A percentile compares a stretch with the other conserved stretches of the same genome.
These are phyloP conservation scores for Phlogophora meticulosa DNA, from an alignment of 2,888 invertebrate genomes.

Conservation along the genomic window DNA sequence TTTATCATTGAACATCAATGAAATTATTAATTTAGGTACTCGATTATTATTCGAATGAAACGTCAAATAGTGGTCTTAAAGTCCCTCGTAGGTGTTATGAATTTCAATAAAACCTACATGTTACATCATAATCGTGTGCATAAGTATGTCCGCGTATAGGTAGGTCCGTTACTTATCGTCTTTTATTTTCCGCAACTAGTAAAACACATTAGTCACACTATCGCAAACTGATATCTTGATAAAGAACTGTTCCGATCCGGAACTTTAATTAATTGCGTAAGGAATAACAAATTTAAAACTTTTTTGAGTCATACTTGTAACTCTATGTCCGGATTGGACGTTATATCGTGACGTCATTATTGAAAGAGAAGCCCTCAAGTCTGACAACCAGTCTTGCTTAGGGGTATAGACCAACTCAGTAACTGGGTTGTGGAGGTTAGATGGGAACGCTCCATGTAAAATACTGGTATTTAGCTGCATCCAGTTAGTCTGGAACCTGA, in stretches of 20 bases:
- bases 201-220: slow-evolving; percentile 53
- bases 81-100: no score
- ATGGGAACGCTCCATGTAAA: no score
- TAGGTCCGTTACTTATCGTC: slow-evolving; percentile 30
- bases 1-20: no score
- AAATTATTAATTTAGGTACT: no score
- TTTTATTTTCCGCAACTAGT: slow-evolving; percentile 51
- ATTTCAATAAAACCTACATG: slow-evolving; percentile 1
- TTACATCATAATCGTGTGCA: not conserved
- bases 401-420: no score
- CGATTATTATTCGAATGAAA: no score
- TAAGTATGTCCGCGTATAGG: not conserved
- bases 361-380: no score
- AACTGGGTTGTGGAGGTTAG: no score
- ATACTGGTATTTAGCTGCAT: no score
- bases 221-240: slow-evolving; percentile 46
- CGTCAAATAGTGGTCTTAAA: no score
- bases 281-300: slow-evolving; percentile 1
- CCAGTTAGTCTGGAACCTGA: no score
- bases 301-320: slow-evolving; percentile 13
- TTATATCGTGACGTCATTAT: not conserved
- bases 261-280: slow-evolving; percentile 18
- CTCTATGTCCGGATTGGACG: not conserved
- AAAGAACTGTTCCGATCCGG: slow-evolving; percentile 43
- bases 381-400: no score